These are phyloP conservation scores for Merops nubicus DNA, from an alignment of 2,113 vertebrate species.

Conservation along the genomic window DNA sequence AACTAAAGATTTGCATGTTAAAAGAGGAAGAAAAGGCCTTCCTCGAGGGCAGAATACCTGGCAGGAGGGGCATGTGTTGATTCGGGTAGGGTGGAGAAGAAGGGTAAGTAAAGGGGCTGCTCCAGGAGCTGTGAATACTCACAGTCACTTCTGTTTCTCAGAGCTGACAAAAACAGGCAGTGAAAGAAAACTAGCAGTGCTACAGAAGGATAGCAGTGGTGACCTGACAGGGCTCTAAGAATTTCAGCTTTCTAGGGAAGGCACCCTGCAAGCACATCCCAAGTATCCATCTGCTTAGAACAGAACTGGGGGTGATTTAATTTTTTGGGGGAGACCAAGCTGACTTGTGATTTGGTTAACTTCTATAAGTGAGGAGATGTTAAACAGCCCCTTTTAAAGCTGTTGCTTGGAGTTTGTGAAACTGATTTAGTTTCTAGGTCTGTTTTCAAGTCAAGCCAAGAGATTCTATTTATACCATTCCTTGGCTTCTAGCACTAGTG, in stretches of 20 bases:
- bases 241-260: neutral
- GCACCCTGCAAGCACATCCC: neutral
- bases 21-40: neutral
- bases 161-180: neutral
- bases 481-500: neutral
- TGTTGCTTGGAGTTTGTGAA: neutral
- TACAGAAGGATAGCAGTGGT: neutral
- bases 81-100: neutral
- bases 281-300: neutral
- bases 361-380: neutral
- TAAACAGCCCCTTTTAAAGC: neutral
- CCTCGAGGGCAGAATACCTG: neutral
- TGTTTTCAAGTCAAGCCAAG: conserved; percentile 14
- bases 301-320: neutral
- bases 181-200: neutral
- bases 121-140: neutral
- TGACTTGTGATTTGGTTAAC: neutral
- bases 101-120: neutral
- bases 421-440: neutral
- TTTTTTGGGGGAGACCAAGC: neutral
- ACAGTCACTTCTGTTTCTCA: neutral
- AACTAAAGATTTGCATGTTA: neutral
- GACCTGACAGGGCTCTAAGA: neutral
- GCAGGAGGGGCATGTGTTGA: neutral
- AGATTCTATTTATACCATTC: neutral